Conservation (phyloP, 2,113 vertebrate genomes). For the Nannospalax galili region DNA sequence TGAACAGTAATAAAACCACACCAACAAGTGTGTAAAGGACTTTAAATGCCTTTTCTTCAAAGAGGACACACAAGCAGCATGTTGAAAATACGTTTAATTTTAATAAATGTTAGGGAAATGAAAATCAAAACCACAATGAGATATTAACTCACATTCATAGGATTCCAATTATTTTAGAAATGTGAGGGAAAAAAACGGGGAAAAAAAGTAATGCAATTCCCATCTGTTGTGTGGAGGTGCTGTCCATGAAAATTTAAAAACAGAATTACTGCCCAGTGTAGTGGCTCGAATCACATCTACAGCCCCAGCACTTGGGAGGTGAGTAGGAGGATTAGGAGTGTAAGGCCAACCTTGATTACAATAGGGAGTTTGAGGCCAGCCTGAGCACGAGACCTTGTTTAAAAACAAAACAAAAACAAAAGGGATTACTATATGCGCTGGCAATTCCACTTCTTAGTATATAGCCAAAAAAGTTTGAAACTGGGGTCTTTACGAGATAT, state of each 20-base stretch:
- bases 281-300: rapidly evolving
- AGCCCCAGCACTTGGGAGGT: no score
- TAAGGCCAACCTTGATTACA: neutral
- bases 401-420: no score
- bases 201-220: neutral
- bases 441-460: neutral
- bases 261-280: neutral
- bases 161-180: neutral
- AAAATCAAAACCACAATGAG: neutral
- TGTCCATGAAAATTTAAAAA: neutral
- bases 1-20: neutral
- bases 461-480: neutral
- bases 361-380: neutral
- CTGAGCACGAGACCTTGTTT: neutral
- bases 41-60: neutral
- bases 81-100: neutral
- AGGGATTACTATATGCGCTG: neutral
- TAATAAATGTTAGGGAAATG: neutral
- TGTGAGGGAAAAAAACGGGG: neutral
- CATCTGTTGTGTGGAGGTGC: neutral
- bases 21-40: neutral
- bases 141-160: neutral
- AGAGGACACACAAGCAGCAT: neutral
- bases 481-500: neutral
- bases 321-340: neutral